Evolutionary conservation across 2,888 invertebrate species (phyloP).

Genomic region (Drosophila peninsularis): DNA sequence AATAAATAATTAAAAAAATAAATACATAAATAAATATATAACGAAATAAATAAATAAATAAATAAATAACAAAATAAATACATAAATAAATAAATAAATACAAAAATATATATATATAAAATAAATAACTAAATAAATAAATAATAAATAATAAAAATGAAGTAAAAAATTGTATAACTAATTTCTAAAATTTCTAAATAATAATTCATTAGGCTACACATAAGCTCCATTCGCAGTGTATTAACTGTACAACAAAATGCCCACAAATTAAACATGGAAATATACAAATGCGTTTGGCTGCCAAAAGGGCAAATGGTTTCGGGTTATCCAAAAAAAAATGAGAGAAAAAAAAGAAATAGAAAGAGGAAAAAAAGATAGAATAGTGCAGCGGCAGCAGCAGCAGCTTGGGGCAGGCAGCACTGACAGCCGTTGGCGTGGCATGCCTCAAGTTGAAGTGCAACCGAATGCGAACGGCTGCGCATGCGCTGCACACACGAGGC

Average conservation of each 20-base stretch:
- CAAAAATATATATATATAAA: too few relatives aligned
- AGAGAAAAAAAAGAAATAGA: conserved; percentile 2
- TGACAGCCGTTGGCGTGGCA: conserved; percentile 57
- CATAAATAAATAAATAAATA: too few relatives aligned
- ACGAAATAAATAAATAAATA: too few relatives aligned
- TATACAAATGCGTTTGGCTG: conserved; percentile 45
- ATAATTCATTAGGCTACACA: background rate
- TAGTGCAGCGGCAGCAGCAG: conserved; percentile 31
- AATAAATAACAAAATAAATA: too few relatives aligned
- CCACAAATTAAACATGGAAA: conserved; percentile 41
- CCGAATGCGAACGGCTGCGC: conserved; percentile 67
- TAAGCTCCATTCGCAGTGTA: background rate
- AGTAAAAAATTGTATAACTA: background rate
- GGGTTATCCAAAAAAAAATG: conserved; percentile 14
- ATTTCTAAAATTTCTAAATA: too few relatives aligned
- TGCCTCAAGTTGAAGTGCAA: conserved; percentile 75
- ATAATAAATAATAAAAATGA: background rate
- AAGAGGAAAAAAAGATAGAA: conserved; percentile 38
- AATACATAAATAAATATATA: too few relatives aligned
- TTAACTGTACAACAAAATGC: conserved; percentile 47
- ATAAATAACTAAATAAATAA: too few relatives aligned
- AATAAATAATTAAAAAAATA: too few relatives aligned
- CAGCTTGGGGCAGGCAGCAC: conserved; percentile 24
- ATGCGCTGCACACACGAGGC: conserved; percentile 68
- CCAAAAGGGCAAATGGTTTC: conserved; percentile 53